Evolutionary conservation across 2,888 invertebrate species (phyloP).

Genomic region (Athalia circularis): DNA sequence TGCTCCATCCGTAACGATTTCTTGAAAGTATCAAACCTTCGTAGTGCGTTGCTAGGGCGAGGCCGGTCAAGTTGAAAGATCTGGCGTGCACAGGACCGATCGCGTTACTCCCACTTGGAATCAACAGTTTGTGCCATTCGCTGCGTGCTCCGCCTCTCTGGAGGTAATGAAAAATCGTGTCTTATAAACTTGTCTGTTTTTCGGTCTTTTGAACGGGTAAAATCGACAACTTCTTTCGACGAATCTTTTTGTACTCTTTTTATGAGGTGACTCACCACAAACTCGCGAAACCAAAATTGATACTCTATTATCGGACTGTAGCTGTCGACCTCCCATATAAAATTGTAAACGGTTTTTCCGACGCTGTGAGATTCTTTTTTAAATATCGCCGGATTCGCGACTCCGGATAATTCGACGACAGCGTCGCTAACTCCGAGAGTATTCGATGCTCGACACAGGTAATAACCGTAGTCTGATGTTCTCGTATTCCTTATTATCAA

Average conservation of each 20-base stretch:
- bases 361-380: conserved; percentile 77
- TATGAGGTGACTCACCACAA: conserved; percentile 61
- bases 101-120: conserved; percentile 75
- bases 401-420: conserved; percentile 84
- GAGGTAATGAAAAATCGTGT: conserved; percentile 24
- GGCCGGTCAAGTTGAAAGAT: conserved; percentile 83
- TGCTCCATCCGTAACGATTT: conserved; percentile 91
- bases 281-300: conserved; percentile 75
- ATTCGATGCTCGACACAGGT: conserved; percentile 87
- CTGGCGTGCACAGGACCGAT: conserved; percentile 86
- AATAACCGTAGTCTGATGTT: conserved; percentile 84
- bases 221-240: too few relatives aligned
- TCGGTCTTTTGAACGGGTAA: background rate
- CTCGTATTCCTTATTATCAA: conserved; percentile 83
- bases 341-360: conserved; percentile 78
- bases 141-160: conserved; percentile 50
- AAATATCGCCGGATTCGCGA: conserved; percentile 82
- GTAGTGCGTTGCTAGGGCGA: conserved; percentile 84
- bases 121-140: conserved; percentile 82
- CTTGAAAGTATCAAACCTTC: conserved; percentile 87
- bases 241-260: background rate
- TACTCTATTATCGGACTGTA: conserved; percentile 87
- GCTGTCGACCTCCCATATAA: conserved; percentile 91
- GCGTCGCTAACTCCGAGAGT: conserved; percentile 83
- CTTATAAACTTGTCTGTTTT: background rate